A percentile compares a stretch with the other conserved stretches of the same genome.
These are phyloP conservation scores for Vesta saturnalis DNA, from an alignment of 2,888 invertebrate species.

Conservation along the genomic window DNA sequence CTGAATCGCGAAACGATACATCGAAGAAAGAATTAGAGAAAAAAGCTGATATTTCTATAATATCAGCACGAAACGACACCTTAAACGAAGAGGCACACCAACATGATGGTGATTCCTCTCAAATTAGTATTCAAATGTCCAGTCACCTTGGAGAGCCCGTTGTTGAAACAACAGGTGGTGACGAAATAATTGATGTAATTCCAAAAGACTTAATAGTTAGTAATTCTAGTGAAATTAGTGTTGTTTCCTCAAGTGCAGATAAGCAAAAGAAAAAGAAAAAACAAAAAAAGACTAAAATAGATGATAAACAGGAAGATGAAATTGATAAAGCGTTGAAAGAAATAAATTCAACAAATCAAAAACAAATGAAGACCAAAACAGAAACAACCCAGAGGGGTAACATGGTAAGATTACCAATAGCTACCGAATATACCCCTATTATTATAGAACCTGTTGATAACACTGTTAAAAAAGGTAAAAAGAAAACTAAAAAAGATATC, in stretches of 20 bases:
- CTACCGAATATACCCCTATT: slow-evolving; percentile 23
- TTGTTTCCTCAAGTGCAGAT: slow-evolving; percentile 53
- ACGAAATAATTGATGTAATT: slow-evolving; percentile 41
- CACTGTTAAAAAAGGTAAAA: slow-evolving; percentile 7
- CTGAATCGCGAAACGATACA: slow-evolving; percentile 45
- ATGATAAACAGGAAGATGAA: slow-evolving; percentile 33
- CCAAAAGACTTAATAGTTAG: slow-evolving; percentile 50
- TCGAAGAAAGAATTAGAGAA: slow-evolving; percentile 47
- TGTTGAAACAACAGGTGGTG: slow-evolving; percentile 49
- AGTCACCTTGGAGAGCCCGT: slow-evolving; percentile 57
- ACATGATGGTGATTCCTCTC: slow-evolving; percentile 47
- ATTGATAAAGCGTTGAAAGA: slow-evolving; percentile 22
- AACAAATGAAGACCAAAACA: slow-evolving; percentile 30
- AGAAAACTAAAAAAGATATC: neutral
- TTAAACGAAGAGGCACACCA: neutral
- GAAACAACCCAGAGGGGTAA: slow-evolving; percentile 28
- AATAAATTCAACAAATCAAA: slow-evolving; percentile 16
- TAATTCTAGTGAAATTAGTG: slow-evolving; percentile 45
- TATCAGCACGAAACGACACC: too few relatives aligned
- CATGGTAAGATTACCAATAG: slow-evolving; percentile 22
- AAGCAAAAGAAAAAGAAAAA: slow-evolving; percentile 50
- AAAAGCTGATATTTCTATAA: too few relatives aligned
- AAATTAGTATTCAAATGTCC: slow-evolving; percentile 47
- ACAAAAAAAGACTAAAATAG: slow-evolving; percentile 50
- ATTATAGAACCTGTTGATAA: slow-evolving; percentile 22